These are phyloP conservation scores for Thymelicus acteon DNA, from an alignment of 2,888 invertebrate genomes.

Conservation along the genomic window DNA sequence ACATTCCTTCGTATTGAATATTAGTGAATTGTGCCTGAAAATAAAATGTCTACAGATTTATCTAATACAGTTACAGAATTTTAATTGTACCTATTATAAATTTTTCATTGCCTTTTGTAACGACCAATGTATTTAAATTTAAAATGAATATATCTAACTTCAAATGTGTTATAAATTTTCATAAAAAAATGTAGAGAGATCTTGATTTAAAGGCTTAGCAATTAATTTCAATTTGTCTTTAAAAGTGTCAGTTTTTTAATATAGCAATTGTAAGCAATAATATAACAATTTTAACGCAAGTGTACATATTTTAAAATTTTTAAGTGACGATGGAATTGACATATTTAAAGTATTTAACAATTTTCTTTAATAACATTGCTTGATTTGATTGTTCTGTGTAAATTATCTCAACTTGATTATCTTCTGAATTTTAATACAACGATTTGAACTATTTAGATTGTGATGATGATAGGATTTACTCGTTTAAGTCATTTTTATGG, in stretches of 20 bases:
- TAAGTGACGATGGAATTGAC: slow-evolving; percentile 38
- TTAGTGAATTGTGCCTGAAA: slow-evolving; percentile 37
- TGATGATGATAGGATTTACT: slow-evolving; percentile 30
- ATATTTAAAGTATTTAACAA: slow-evolving; percentile 30
- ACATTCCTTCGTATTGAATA: slow-evolving; percentile 42
- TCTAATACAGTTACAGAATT: slow-evolving; percentile 35
- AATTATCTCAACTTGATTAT: slow-evolving; percentile 26
- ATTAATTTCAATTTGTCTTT: neutral
- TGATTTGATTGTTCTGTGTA: slow-evolving; percentile 33
- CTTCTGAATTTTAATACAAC: slow-evolving; percentile 40
- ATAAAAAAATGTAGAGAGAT: neutral
- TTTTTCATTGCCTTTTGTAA: slow-evolving; percentile 29
- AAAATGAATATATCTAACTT: slow-evolving; percentile 6
- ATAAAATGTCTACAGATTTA: slow-evolving; percentile 12
- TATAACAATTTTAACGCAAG: slow-evolving; percentile 48
- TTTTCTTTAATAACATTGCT: slow-evolving; percentile 29
- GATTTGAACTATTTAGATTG: slow-evolving; percentile 37
- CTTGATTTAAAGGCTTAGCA: slow-evolving; percentile 17
- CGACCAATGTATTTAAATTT: slow-evolving; percentile 48
- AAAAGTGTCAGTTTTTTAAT: slow-evolving; percentile 9
- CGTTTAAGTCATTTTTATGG: slow-evolving; percentile 18
- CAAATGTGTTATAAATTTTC: neutral
- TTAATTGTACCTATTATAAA: slow-evolving; percentile 39
- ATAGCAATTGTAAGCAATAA: slow-evolving; percentile 71
- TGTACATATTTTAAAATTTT: slow-evolving; percentile 35